A percentile compares a stretch with the other conserved stretches of the same genome.
Evolutionary conservation across 2,797 vertebrate species (phyloP).

Genomic region (Peromyscus aztecus): DNA sequence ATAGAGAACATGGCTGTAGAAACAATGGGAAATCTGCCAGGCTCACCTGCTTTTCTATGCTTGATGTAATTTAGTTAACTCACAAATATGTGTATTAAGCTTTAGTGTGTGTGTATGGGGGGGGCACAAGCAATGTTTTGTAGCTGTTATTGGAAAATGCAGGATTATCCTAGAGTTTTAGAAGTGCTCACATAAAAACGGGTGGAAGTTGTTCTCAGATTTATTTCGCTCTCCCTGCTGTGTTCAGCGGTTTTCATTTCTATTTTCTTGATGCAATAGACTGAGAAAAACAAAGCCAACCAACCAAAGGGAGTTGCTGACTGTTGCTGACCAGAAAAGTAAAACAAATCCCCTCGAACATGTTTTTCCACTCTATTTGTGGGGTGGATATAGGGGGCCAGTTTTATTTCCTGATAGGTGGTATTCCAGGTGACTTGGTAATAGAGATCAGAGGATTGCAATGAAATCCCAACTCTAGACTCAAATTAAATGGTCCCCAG

Average conservation of each 20-base stretch:
- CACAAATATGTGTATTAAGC: constrained; percentile 71
- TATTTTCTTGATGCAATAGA: constrained; percentile 80
- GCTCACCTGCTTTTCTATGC: constrained; percentile 78
- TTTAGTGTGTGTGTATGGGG: constrained; percentile 42
- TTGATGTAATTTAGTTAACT: constrained; percentile 75
- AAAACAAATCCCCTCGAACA: constrained; percentile 52
- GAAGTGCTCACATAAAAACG: constrained; percentile 76
- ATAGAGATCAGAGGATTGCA: constrained; percentile 48
- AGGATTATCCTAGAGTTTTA: constrained; percentile 74
- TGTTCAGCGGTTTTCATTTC: constrained; percentile 77
- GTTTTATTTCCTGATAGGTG: constrained; percentile 64
- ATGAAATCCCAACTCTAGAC: not conserved
- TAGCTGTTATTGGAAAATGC: constrained; percentile 64
- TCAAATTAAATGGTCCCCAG: not conserved
- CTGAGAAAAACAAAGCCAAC: constrained; percentile 76
- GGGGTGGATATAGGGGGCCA: not conserved
- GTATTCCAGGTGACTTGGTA: constrained; percentile 33
- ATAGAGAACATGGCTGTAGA: constrained; percentile 78
- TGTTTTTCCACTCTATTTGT: constrained; percentile 56
- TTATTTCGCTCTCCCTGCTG: constrained; percentile 79
- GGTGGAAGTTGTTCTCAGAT: constrained; percentile 78
- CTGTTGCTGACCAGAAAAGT: constrained; percentile 72
- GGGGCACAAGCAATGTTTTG: constrained; percentile 54
- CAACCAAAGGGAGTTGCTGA: constrained; percentile 71
- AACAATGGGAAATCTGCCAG: constrained; percentile 77